Conservation (phyloP, 2,888 invertebrate genomes). For the Chrysolina oricalcia region DNA sequence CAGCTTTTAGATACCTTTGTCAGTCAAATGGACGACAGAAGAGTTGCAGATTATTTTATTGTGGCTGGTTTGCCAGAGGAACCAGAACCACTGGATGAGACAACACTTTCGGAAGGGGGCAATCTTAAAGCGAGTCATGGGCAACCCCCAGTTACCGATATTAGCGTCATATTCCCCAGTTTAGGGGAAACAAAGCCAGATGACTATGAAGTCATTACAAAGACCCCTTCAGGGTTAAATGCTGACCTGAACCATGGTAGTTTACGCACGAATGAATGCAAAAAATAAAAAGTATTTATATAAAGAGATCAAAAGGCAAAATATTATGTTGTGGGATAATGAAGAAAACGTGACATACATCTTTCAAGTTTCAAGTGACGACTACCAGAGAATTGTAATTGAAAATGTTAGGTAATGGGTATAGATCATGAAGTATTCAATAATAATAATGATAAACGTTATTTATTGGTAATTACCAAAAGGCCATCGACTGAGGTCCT, state of each 20-base stretch:
- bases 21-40: conserved; percentile 83
- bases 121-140: conserved; percentile 87
- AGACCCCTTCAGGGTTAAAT: conserved; percentile 89
- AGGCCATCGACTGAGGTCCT: too few relatives aligned
- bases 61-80: conserved; percentile 94
- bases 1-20: conserved; percentile 30
- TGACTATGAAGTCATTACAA: conserved; percentile 81
- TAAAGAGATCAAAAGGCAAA: too few relatives aligned
- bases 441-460: too few relatives aligned
- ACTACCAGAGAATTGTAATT: too few relatives aligned
- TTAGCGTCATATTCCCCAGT: conserved; percentile 92
- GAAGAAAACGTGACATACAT: too few relatives aligned
- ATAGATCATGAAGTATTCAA: too few relatives aligned
- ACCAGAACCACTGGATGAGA: conserved; percentile 84
- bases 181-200: conserved; percentile 89
- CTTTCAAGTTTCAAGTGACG: too few relatives aligned
- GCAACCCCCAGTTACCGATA: conserved; percentile 96
- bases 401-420: too few relatives aligned
- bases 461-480: too few relatives aligned
- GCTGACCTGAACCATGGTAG: conserved; percentile 99
- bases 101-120: conserved; percentile 82
- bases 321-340: too few relatives aligned
- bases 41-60: conserved; percentile 98
- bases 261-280: conserved; percentile 92
- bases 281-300: too few relatives aligned